A percentile compares a stretch with the other conserved stretches of the same genome.
Evolutionary conservation across 1,140 invertebrate genomes (phyloP).

Genomic region (Coptotermes formosanus): DNA sequence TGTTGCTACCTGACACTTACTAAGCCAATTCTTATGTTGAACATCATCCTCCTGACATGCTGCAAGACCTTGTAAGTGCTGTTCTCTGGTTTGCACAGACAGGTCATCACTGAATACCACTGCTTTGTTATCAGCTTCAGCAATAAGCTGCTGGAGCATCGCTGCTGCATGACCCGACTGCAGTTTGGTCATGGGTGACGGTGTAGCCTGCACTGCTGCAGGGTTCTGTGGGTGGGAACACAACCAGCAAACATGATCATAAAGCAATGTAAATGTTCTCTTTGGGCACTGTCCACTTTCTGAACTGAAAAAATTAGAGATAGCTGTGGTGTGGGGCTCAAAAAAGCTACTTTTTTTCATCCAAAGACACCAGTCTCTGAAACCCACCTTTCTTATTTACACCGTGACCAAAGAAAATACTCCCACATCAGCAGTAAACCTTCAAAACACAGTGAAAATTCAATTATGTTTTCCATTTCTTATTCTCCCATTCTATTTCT

Average conservation of each 20-base stretch:
- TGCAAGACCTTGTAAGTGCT: conserved; percentile 79
- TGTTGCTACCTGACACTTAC: conserved; percentile 53
- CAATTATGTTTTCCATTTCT: too few species aligned
- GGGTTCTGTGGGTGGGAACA: background rate
- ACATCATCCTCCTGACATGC: conserved; percentile 88
- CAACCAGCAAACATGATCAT: background rate
- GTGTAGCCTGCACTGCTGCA: conserved; percentile 50
- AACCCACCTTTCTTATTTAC: too few species aligned
- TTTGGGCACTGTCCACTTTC: too few species aligned
- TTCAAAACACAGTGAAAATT: too few species aligned
- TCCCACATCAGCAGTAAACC: too few species aligned
- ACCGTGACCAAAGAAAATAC: too few species aligned
- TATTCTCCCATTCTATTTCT: too few species aligned
- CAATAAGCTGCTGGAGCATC: conserved; percentile 89
- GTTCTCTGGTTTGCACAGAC: conserved; percentile 68
- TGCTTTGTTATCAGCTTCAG: conserved; percentile 91
- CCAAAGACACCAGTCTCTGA: too few species aligned
- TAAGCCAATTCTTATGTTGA: conserved; percentile 89
- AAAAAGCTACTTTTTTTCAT: too few species aligned
- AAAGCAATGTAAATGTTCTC: too few species aligned
- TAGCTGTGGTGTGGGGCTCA: too few species aligned
- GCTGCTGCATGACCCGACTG: conserved; percentile 67
- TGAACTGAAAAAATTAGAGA: too few species aligned
- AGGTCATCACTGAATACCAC: conserved; percentile 90
- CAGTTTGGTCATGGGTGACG: conserved; percentile 57